These are phyloP conservation scores for Desmophyllum pertusum DNA, from an alignment of 92 coral and sea anemone species.

Conservation along the genomic window DNA sequence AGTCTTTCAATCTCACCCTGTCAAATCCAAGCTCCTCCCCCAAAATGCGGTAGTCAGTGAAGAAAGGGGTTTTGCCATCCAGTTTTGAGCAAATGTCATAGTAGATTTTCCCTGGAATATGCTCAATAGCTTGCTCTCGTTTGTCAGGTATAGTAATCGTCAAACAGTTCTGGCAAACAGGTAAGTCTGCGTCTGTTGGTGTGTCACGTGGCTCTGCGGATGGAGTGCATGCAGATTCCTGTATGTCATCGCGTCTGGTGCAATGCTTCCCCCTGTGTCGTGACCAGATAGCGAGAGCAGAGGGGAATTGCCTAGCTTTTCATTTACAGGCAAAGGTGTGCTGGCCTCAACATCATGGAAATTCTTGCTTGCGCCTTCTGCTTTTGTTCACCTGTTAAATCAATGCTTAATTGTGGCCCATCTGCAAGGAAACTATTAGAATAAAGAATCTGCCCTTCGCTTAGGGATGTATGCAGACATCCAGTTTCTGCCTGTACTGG, in stretches of 20 bases:
- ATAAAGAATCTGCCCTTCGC: not conserved
- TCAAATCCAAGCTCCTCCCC: not conserved
- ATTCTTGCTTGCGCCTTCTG: too few species aligned
- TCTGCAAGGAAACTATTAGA: not conserved
- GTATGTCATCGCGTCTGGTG: not conserved
- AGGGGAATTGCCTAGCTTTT: too few species aligned
- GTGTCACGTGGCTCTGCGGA: not conserved
- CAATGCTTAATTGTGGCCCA: not conserved
- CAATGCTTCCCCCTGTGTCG: not conserved
- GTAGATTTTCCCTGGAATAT: not conserved
- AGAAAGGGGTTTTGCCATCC: not conserved
- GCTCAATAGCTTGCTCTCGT: not conserved
- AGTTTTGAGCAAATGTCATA: not conserved
- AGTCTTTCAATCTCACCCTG: not conserved
- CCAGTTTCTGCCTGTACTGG: not conserved
- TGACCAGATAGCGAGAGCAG: not conserved
- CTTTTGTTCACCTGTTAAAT: not conserved
- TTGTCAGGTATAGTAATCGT: not conserved
- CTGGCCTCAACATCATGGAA: too few species aligned
- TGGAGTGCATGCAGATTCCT: not conserved
- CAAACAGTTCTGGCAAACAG: not conserved
- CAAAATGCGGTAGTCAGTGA: not conserved
- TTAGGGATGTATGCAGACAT: not conserved
- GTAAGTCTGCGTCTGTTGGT: not conserved
- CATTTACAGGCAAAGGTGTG: too few species aligned